phyloP scores from a whole-genome alignment of 1,140 invertebrate genomes.

The Anastatus disparis region DNA sequence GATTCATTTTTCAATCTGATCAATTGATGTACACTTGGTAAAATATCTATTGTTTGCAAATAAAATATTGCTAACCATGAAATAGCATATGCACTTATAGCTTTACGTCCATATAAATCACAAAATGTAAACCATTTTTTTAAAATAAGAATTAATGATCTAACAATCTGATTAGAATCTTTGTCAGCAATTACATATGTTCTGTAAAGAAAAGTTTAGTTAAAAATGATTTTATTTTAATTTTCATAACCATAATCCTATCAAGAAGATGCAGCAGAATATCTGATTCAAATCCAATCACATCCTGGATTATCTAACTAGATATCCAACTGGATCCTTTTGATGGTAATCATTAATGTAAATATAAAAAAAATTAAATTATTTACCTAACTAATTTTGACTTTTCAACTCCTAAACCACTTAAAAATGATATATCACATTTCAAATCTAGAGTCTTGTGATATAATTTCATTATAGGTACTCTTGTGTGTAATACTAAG shows the following conservation, averaged over 20 bases:
- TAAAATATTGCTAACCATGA: conserved; percentile 56
- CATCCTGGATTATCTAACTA: conserved; percentile 59
- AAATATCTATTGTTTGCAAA: conserved; percentile 48
- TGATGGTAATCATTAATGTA: background rate
- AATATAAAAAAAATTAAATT: background rate
- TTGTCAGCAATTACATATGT: no score
- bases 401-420: conserved; percentile 69
- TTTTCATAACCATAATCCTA: no score
- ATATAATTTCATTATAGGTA: conserved; percentile 69
- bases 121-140: conserved; percentile 64
- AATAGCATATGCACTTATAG: conserved; percentile 49
- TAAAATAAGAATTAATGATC: conserved; percentile 60
- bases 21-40: conserved; percentile 24
- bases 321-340: background rate
- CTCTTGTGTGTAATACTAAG: conserved; percentile 50
- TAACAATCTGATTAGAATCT: conserved; percentile 53
- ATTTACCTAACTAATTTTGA: conserved; percentile 63
- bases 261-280: no score
- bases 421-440: conserved; percentile 71
- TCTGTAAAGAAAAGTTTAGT: no score
- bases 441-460: conserved; percentile 62
- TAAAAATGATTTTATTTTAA: no score
- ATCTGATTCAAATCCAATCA: no score
- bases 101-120: conserved; percentile 39
- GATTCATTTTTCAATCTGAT: conserved; percentile 16